These are phyloP conservation scores for Orcinus orca DNA, from an alignment of 2,113 vertebrate species.

Conservation along the genomic window DNA sequence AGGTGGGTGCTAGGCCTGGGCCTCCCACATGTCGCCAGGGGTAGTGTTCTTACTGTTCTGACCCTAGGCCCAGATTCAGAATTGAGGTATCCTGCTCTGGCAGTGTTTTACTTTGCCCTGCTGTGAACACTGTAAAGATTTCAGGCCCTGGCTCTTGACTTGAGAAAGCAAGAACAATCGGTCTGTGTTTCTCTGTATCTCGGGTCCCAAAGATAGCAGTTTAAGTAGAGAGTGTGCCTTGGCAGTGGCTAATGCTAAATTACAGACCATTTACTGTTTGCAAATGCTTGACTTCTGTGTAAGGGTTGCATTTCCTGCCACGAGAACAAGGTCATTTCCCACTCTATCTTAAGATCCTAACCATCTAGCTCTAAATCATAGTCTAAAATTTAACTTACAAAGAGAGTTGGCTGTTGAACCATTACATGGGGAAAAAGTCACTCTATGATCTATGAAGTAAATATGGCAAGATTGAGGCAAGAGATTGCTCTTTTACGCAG, in stretches of 20 bases:
- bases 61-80: neutral
- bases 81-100: fast-evolving
- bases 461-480: neutral
- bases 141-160: neutral
- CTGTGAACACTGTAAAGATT: neutral
- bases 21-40: neutral
- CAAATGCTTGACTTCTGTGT: neutral
- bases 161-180: neutral
- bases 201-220: neutral
- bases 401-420: neutral
- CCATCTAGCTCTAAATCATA: neutral
- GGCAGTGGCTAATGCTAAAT: neutral
- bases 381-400: neutral
- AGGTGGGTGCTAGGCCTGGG: slow-evolving; percentile 80
- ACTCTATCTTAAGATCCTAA: neutral
- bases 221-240: neutral
- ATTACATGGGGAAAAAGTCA: neutral
- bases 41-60: neutral
- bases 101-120: neutral
- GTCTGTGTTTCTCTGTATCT: neutral
- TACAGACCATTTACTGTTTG: neutral
- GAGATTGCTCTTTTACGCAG: fast-evolving
- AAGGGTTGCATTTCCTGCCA: neutral
- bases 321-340: neutral
- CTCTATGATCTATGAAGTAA: neutral